These are phyloP conservation scores for Rhynchopsitta pachyrhyncha DNA, from an alignment of 2,113 vertebrate species.

Conservation along the genomic window DNA sequence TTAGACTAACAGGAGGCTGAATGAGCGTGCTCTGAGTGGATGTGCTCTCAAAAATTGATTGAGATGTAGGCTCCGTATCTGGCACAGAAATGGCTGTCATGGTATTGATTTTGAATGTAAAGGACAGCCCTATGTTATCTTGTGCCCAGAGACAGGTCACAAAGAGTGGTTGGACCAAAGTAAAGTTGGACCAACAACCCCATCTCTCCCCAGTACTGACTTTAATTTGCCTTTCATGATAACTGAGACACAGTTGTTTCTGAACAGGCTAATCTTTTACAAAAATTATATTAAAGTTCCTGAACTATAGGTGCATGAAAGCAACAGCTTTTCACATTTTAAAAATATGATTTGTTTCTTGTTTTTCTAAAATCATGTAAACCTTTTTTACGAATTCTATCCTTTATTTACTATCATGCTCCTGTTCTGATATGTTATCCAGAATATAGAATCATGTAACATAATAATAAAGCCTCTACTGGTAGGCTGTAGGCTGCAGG, in stretches of 20 bases:
- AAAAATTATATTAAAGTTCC: not conserved
- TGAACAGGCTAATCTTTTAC: not conserved
- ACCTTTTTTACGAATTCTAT: not conserved
- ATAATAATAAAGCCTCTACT: not conserved
- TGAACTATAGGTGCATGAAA: not conserved
- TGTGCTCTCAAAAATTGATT: too few species aligned
- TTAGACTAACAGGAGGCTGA: too few species aligned
- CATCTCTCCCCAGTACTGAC: too few species aligned
- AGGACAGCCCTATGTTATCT: too few species aligned
- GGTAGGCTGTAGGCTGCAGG: not conserved
- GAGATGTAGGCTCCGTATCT: too few species aligned
- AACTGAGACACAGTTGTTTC: accelerated
- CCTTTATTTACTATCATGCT: not conserved
- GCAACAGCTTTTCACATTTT: not conserved
- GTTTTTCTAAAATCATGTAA: not conserved
- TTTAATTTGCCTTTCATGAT: too few species aligned
- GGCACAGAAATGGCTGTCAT: too few species aligned
- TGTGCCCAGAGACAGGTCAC: too few species aligned
- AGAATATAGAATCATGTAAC: not conserved
- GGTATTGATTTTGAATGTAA: too few species aligned
- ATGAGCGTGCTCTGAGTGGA: too few species aligned
- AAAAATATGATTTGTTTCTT: not conserved
- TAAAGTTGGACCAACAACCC: too few species aligned
- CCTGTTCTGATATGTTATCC: not conserved
- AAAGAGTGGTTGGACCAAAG: too few species aligned